These are phyloP conservation scores for Euura lappo DNA, from an alignment of 1,140 invertebrate genomes.

Conservation along the genomic window DNA sequence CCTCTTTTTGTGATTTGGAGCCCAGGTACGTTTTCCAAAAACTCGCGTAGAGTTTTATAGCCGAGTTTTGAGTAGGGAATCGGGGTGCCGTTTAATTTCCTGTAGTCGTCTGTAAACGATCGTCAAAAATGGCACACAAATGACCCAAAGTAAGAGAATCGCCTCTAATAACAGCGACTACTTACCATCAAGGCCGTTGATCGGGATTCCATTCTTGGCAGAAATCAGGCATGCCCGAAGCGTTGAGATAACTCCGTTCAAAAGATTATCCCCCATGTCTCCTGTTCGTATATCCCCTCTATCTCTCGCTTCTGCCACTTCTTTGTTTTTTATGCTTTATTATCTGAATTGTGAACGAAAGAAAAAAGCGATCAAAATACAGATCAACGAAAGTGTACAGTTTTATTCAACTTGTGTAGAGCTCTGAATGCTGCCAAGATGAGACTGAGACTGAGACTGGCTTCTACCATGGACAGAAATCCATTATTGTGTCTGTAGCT, in stretches of 20 bases:
- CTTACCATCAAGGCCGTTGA: slow-evolving; percentile 36
- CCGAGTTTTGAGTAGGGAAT: slow-evolving; percentile 67
- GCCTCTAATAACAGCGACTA: not conserved
- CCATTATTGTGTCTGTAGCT: no score
- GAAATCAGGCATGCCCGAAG: slow-evolving; percentile 36
- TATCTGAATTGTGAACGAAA: not conserved
- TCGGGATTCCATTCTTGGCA: slow-evolving; percentile 36
- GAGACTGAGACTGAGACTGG: no score
- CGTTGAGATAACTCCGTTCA: slow-evolving; percentile 30
- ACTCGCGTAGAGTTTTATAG: slow-evolving; percentile 60
- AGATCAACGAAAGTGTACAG: no score
- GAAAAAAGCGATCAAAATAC: no score
- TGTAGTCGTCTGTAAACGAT: slow-evolving; percentile 61
- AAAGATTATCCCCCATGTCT: not conserved
- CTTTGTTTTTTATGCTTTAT: not conserved
- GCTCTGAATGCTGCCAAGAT: no score
- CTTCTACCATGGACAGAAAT: no score
- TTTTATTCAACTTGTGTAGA: no score
- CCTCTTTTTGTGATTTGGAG: slow-evolving; percentile 52
- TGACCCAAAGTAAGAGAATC: not conserved
- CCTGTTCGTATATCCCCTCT: not conserved
- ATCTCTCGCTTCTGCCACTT: not conserved
- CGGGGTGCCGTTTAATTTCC: slow-evolving; percentile 60
- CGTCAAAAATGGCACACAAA: not conserved
- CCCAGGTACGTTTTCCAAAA: slow-evolving; percentile 62